Evolutionary conservation across 1,140 invertebrate species (phyloP), one percentile per base, ranked within the genome.

Genomic region (Ostrea denselamellosa): DNA sequence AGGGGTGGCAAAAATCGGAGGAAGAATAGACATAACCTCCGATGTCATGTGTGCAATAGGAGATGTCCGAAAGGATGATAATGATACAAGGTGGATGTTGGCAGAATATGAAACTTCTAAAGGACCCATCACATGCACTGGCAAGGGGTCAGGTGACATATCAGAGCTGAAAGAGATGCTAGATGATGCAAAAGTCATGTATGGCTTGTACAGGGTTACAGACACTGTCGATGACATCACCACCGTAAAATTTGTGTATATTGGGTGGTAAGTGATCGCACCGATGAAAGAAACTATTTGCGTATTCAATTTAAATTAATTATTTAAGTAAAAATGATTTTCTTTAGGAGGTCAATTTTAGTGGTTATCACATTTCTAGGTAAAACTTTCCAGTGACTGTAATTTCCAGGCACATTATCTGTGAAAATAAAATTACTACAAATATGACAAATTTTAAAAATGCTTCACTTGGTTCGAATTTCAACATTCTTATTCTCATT

Each of bases 211-310:
- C 77, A 87, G 93, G 71, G 90, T 92, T 8, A 91, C 92, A 5
- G 93, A 94, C 86, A 87, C 90, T 44, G 90, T 92, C 34, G 93
- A 94, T 88, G 92, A 92, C 82, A 93, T 93, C 68, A 90, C 91
- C 54, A 94, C 93, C 19, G 93, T 94, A 53, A 94, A 94, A 86
- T 94, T 94, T 93, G 93, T 94, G 58, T 94, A 92, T 81, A 94
- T 94, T 68, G 88, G 91, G 17, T 94, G 94, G 94, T 94, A 91
- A 86, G 93, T 9, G 28, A 62, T 19, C 19, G n/a, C 17, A 62
- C 19, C 19, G 7, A 19, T 19, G 5, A n/a, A 62, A 7, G 9
- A 17, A 58, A 58, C 34, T 44, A 44, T 44, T 44, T 44, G 5
- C 34, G 5, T 44, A 44, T 44, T 44, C 34, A 44, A 44, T 44